These are phyloP conservation scores for Stercorarius parasiticus DNA, from an alignment of 2,113 vertebrate genomes.

Conservation along the genomic window DNA sequence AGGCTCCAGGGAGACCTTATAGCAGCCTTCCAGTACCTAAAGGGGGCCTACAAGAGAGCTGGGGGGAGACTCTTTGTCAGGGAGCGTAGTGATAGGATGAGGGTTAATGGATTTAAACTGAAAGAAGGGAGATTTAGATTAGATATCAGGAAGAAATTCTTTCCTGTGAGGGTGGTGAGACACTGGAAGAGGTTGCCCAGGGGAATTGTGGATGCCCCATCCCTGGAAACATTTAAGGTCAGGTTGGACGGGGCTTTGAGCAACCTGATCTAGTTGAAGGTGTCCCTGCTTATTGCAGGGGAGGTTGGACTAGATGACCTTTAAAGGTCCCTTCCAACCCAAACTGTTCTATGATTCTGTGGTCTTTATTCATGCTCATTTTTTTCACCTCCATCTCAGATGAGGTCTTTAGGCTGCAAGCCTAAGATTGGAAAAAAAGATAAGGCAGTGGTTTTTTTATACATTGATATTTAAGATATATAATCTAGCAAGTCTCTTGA, in stretches of 20 bases:
- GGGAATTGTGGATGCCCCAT: neutral
- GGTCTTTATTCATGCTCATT: neutral
- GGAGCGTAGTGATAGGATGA: neutral
- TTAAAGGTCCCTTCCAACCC: neutral
- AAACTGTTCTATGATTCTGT: neutral
- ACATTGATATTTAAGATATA: neutral
- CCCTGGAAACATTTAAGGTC: neutral
- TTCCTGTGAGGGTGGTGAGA: neutral
- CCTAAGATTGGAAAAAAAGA: neutral
- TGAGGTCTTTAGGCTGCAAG: neutral
- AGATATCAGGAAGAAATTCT: neutral
- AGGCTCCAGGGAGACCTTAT: neutral
- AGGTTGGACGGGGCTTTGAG: neutral
- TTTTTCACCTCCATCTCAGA: neutral
- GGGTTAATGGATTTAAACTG: neutral
- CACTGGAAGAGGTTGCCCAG: neutral
- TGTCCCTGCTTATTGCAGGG: neutral
- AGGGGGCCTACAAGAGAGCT: neutral
- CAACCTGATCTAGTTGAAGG: neutral
- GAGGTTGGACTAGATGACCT: neutral
- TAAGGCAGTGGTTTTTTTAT: neutral
- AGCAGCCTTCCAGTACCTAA: neutral
- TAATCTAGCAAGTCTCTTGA: neutral
- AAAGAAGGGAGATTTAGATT: neutral
- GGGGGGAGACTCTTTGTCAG: neutral